Percentiles rank a stretch among this genome's conserved stretches.
Conservation (phyloP, 2,797 vertebrate genomes). For the Gobionotothen gibberifrons region DNA sequence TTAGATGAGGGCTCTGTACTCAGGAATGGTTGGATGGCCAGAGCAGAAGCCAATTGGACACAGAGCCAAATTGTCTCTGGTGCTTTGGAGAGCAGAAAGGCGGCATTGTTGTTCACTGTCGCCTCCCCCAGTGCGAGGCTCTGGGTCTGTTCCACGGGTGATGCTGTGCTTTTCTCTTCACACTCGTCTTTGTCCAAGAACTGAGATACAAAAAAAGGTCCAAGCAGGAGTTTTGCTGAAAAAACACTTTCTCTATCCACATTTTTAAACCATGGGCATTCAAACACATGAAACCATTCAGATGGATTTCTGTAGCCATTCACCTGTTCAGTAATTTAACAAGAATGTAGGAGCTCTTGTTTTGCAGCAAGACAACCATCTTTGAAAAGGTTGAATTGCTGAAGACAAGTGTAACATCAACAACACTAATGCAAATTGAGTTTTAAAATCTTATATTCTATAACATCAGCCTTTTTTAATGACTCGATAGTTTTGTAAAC, state of each 20-base stretch:
- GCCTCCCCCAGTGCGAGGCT: conserved; percentile 47
- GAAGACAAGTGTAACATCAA: not conserved
- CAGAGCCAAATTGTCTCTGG: conserved; percentile 63
- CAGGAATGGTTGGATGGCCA: conserved; percentile 52
- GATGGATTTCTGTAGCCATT: conserved; percentile 10
- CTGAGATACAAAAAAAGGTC: conserved; percentile 36
- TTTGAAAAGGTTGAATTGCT: not conserved
- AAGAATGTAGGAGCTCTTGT: not conserved
- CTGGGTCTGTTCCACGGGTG: conserved; percentile 58
- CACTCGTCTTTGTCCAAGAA: conserved; percentile 26
- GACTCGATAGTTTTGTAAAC: not conserved
- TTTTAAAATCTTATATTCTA: not conserved
- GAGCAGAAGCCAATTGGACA: conserved; percentile 62
- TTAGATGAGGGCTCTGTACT: conserved; percentile 50
- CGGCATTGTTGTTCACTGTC: conserved; percentile 61
- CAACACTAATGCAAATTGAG: not conserved
- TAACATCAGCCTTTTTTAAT: not conserved
- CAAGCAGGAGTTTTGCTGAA: conserved; percentile 18
- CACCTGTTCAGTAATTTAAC: conserved; percentile 14
- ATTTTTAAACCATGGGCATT: conserved; percentile 10
- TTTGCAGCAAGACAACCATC: not conserved
- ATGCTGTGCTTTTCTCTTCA: conserved; percentile 61
- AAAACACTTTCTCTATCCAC: conserved; percentile 12
- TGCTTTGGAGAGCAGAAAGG: conserved; percentile 62
- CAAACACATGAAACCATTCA: conserved; percentile 24